Evolutionary conservation across 1,140 invertebrate species (phyloP), one percentile per base, ranked within the genome.

Genomic region (Leguminivora glycinivorella): DNA sequence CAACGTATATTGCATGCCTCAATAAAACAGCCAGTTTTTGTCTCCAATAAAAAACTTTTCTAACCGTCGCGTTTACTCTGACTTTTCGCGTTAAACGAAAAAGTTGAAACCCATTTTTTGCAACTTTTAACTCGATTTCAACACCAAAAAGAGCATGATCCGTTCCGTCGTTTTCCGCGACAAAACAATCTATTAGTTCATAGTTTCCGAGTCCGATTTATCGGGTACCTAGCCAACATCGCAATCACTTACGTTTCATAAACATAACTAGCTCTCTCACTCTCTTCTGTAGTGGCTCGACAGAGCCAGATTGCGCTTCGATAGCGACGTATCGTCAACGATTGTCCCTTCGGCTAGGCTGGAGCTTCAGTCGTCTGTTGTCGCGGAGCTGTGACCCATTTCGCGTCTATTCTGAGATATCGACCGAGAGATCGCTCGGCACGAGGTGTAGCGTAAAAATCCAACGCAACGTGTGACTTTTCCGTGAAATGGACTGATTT

Each of bases 341-440:
- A n/a, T n/a, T n/a, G n/a, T n/a, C n/a, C n/a, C n/a, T n/a, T n/a
- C n/a, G n/a, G n/a, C n/a, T n/a, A n/a, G n/a, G n/a, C n/a, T 29
- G 22, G n/a, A 56, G 47, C 29, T 38, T 22, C 24, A 47, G 19
- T 14, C 58, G 63, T 29, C 40, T 60, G 69, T 70, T 75, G 75
- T 72, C 78, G 77, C 71, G 72, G 78, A 75, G 40, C 78, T 73
- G 77, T 79, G 78, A 77, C 78, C 78, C 70, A 77, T 79, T 79
- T 77, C 47, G 60, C n/a, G 47, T 77, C 75, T 77, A 77, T 79
- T 79, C 74, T 63, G 14, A 63, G 58, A 72, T 47, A 66, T 52
- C 68, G 56, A 40, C 72, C 58, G 72, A 70, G 73, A 72, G 69
- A 72, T 77, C 73, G 68, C 71, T 63, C 70, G 68, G 25, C 19